phyloP scores from a whole-genome alignment of 2,113 vertebrate species.

The Ondatra zibethicus region DNA sequence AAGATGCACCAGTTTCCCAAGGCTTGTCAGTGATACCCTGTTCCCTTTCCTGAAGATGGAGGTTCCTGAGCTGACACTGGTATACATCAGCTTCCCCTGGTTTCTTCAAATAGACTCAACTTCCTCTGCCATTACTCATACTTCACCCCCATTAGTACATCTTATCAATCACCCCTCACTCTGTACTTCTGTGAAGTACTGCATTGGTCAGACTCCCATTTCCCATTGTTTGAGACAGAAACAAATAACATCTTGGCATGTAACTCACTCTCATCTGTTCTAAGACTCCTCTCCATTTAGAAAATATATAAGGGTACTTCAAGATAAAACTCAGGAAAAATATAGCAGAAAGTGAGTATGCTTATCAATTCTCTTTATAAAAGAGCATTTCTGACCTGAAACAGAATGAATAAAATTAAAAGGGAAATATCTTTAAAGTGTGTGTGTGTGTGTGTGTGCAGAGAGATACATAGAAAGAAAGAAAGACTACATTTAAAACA shows the following conservation, averaged over 20 bases:
- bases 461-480: neutral
- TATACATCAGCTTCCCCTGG: neutral
- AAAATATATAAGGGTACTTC: neutral
- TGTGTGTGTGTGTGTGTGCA: neutral
- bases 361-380: conserved; percentile 12
- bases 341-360: neutral
- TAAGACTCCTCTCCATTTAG: neutral
- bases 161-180: neutral
- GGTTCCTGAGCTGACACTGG: neutral
- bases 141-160: neutral
- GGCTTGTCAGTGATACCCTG: neutral
- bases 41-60: neutral
- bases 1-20: neutral
- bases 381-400: neutral
- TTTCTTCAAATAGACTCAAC: neutral
- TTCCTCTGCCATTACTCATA: neutral
- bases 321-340: neutral
- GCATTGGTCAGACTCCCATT: neutral
- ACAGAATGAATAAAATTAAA: neutral
- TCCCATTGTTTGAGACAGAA: neutral
- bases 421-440: neutral
- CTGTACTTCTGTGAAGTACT: neutral
- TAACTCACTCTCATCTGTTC: neutral
- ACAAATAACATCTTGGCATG: neutral
- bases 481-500: neutral